Percentiles rank a stretch among this genome's conserved stretches.
phyloP scores from a whole-genome alignment of 2,888 invertebrate species.

The Villa cingulata region DNA sequence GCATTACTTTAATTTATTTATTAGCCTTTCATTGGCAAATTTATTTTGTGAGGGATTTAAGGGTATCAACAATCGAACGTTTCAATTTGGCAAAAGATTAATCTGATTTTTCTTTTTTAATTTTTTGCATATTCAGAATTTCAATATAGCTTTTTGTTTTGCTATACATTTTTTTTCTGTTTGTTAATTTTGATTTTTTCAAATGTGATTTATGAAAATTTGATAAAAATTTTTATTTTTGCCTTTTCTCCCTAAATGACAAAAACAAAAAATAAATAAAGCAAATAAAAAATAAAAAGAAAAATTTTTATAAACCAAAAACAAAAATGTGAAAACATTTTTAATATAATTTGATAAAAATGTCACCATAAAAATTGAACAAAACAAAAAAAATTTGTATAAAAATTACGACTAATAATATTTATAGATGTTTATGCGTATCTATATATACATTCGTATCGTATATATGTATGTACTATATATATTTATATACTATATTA shows the following conservation, averaged over 20 bases:
- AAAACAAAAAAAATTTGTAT: not conserved
- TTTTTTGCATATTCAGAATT: not conserved
- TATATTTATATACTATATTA: no score
- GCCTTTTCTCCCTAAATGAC: not conserved
- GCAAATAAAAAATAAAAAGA: no score
- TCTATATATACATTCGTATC: no score
- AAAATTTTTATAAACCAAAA: no score
- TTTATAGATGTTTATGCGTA: no score
- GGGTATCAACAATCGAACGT: not conserved
- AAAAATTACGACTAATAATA: no score
- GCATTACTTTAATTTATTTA: constrained; percentile 36
- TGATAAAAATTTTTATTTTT: not conserved
- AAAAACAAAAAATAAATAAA: not conserved
- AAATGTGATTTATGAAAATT: not conserved
- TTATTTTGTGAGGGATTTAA: constrained; percentile 19
- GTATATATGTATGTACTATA: no score
- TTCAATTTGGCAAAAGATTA: not conserved
- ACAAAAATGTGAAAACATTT: no score
- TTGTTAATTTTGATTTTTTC: not conserved
- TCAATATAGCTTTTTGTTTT: not conserved
- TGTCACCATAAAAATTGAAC: not conserved
- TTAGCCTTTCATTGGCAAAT: constrained; percentile 33
- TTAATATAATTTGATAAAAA: not conserved
- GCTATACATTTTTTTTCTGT: not conserved
- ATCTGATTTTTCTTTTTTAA: not conserved